phyloP scores from a whole-genome alignment of 1,140 invertebrate genomes.

The Neodiprion virginianus region DNA sequence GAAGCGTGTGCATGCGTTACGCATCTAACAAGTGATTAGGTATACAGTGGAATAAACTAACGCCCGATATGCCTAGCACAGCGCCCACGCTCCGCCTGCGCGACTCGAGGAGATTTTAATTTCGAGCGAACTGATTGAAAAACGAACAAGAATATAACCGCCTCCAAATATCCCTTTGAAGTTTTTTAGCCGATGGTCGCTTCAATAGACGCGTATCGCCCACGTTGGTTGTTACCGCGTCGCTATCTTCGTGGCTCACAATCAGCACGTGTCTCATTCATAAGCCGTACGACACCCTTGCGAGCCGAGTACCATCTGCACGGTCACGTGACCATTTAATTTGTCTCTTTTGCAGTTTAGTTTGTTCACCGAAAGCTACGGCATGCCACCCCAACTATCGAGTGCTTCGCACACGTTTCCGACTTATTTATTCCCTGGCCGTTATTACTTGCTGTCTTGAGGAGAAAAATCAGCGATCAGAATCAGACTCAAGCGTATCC shows the following conservation, averaged over 20 bases:
- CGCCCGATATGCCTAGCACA: too few relatives aligned
- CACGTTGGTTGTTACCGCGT: neutral
- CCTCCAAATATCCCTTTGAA: neutral
- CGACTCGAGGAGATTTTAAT: neutral
- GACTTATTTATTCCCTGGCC: too few relatives aligned
- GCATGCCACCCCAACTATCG: too few relatives aligned
- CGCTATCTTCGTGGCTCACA: neutral
- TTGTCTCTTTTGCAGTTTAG: neutral
- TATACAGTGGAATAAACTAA: too few relatives aligned
- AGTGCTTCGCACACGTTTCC: too few relatives aligned
- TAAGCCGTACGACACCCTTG: neutral
- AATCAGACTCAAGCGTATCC: too few relatives aligned
- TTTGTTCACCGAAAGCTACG: neutral
- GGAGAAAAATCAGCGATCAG: too few relatives aligned
- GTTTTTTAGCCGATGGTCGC: neutral
- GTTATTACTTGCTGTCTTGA: too few relatives aligned
- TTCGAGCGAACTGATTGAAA: constrained; percentile 2
- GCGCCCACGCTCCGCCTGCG: too few relatives aligned
- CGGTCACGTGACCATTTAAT: neutral
- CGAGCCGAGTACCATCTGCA: neutral
- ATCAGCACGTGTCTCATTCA: neutral
- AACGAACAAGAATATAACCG: neutral
- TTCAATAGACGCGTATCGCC: neutral
- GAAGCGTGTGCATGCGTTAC: too few relatives aligned
- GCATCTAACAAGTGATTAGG: too few relatives aligned